Percentiles rank a stretch among this genome's conserved stretches.
These are phyloP conservation scores for Corapipo altera DNA, from an alignment of 2,113 vertebrate genomes.

Conservation along the genomic window DNA sequence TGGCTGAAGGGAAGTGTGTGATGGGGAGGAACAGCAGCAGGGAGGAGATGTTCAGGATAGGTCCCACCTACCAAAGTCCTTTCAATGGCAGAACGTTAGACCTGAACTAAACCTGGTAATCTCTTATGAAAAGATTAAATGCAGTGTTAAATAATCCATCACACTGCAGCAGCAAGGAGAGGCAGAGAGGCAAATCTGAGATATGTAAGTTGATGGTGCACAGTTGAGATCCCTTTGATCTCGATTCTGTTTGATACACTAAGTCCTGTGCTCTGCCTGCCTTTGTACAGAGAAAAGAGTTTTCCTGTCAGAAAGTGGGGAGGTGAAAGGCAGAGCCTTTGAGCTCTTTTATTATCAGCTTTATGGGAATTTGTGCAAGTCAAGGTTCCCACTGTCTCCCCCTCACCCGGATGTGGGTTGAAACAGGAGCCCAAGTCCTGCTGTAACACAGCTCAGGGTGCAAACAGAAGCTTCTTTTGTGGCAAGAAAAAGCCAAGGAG, in stretches of 20 bases:
- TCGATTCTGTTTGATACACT: background rate
- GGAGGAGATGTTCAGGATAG: background rate
- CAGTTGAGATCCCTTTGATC: background rate
- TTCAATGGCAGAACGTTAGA: background rate
- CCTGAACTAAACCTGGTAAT: background rate
- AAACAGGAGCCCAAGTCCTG: background rate
- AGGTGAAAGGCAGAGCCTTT: background rate
- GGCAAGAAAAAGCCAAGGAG: background rate
- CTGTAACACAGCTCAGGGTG: background rate
- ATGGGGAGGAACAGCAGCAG: background rate
- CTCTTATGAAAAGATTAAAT: background rate
- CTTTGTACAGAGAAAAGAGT: background rate
- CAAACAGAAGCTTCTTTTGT: background rate
- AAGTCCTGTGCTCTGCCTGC: background rate
- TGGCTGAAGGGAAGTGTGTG: background rate
- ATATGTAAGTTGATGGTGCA: background rate
- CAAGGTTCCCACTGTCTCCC: background rate
- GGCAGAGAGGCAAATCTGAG: background rate
- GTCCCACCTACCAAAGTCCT: background rate
- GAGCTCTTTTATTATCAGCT: background rate
- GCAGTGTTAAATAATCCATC: background rate
- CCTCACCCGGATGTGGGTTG: accelerated
- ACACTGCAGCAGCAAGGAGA: background rate
- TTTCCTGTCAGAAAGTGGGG: background rate
- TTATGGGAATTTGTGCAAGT: background rate